Percentiles rank a stretch among this genome's conserved stretches.
Evolutionary conservation across 2,113 vertebrate species (phyloP).

Genomic region (Dipodomys stephensi): DNA sequence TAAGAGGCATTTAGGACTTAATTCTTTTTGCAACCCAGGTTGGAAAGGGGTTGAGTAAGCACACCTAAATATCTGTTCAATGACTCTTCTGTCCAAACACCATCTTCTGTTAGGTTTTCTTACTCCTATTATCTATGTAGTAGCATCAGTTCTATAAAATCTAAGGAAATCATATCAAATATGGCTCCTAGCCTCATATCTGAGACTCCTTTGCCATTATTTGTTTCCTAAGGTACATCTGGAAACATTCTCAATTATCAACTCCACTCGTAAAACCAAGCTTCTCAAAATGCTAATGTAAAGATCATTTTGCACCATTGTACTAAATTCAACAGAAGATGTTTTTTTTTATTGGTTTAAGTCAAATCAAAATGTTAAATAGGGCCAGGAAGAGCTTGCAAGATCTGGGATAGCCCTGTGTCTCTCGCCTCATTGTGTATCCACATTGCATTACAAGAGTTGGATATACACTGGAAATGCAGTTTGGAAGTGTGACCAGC

Average conservation of each 20-base stretch:
- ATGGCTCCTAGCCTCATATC: background rate
- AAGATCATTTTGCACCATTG: background rate
- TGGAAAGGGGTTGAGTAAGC: background rate
- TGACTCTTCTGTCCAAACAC: background rate
- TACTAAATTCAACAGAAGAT: background rate
- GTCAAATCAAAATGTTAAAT: background rate
- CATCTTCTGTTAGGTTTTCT: background rate
- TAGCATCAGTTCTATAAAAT: background rate
- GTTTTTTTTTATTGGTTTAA: background rate
- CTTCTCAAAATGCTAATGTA: background rate
- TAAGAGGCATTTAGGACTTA: background rate
- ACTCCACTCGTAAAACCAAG: background rate
- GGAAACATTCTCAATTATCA: too few relatives aligned
- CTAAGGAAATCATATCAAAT: background rate
- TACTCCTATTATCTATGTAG: background rate
- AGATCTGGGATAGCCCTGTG: background rate
- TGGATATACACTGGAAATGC: background rate
- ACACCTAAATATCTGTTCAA: background rate
- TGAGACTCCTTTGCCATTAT: background rate
- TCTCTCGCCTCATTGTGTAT: too few relatives aligned
- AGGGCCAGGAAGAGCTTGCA: background rate
- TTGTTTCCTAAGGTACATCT: background rate
- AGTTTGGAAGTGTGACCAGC: background rate
- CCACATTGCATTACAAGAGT: background rate
- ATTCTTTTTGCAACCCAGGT: background rate